Evolutionary conservation across 2,888 invertebrate species (phyloP).

Genomic region (Amblyjoppa proteus): DNA sequence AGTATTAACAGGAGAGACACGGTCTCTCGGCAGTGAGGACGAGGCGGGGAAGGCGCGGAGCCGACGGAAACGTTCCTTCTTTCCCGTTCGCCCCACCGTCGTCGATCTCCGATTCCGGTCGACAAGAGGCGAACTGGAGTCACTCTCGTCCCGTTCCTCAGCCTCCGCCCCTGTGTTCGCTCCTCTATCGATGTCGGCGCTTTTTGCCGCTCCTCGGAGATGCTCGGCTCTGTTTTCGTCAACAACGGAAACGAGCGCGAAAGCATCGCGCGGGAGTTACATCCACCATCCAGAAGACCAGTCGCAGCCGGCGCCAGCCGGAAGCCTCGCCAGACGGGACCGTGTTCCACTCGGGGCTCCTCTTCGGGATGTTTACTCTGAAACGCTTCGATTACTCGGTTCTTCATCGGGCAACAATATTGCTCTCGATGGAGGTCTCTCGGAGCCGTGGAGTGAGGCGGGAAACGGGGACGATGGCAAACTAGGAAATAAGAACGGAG

Average conservation of each 20-base stretch:
- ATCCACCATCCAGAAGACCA: conserved; percentile 44
- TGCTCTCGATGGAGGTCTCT: conserved; percentile 39
- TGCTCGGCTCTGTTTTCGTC: conserved; percentile 8
- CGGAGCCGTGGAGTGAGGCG: not conserved
- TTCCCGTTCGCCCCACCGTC: conserved; percentile 4
- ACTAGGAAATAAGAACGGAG: not conserved
- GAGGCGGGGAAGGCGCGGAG: not conserved
- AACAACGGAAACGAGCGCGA: conserved; percentile 10
- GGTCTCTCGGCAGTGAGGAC: not conserved
- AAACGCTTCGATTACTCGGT: conserved; percentile 47
- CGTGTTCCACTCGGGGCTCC: not conserved
- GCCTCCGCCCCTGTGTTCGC: not conserved
- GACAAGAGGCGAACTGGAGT: conserved; percentile 39
- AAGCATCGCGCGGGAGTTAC: conserved; percentile 16
- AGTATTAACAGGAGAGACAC: conserved; percentile 60
- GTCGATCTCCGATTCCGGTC: conserved; percentile 26
- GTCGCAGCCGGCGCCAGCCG: not conserved
- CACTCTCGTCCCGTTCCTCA: conserved; percentile 8
- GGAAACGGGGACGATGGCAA: not conserved
- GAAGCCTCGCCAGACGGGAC: not conserved
- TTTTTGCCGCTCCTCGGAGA: not conserved
- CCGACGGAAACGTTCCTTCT: conserved; percentile 31
- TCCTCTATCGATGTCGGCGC: conserved; percentile 22
- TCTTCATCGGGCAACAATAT: conserved; percentile 54
- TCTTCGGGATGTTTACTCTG: conserved; percentile 42